Percentiles rank a stretch among this genome's conserved stretches.
Evolutionary conservation across 2,888 invertebrate species (phyloP).

Genomic region (Pristionchus maxplancki): DNA sequence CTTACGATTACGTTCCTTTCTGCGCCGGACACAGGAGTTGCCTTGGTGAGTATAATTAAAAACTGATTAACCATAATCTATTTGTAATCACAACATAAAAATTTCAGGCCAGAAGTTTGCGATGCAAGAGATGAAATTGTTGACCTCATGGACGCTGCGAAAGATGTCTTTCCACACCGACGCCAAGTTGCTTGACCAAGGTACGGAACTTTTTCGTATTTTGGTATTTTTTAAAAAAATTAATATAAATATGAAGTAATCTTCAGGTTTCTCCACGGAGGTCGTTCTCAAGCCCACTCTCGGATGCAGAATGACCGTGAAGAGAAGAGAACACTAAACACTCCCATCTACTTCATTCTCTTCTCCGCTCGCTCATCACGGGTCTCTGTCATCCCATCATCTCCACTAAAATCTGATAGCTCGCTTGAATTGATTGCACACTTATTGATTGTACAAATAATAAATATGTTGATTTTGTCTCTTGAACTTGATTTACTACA

Average conservation of each 20-base stretch:
- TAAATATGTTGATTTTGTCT: neutral
- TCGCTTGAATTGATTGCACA: neutral
- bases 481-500: no score
- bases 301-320: neutral
- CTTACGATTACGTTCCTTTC: slow-evolving; percentile 57
- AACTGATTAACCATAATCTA: neutral
- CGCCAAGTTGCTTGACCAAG: slow-evolving; percentile 72
- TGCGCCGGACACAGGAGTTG: slow-evolving; percentile 58
- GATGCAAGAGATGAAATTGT: slow-evolving; percentile 78
- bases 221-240: no score
- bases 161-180: slow-evolving; percentile 74
- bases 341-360: neutral
- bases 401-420: neutral
- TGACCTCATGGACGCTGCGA: slow-evolving; percentile 77
- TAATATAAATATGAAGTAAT: neutral
- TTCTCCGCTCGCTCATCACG: neutral
- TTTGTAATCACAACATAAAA: neutral
- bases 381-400: neutral
- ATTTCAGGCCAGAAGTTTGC: slow-evolving; percentile 78
- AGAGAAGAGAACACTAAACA: neutral
- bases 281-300: slow-evolving; percentile 50
- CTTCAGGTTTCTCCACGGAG: slow-evolving; percentile 44
- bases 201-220: no score
- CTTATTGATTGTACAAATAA: slow-evolving; percentile 17
- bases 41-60: slow-evolving; percentile 51